These are phyloP conservation scores for Hyles lineata DNA, from an alignment of 2,888 invertebrate genomes.

Conservation along the genomic window DNA sequence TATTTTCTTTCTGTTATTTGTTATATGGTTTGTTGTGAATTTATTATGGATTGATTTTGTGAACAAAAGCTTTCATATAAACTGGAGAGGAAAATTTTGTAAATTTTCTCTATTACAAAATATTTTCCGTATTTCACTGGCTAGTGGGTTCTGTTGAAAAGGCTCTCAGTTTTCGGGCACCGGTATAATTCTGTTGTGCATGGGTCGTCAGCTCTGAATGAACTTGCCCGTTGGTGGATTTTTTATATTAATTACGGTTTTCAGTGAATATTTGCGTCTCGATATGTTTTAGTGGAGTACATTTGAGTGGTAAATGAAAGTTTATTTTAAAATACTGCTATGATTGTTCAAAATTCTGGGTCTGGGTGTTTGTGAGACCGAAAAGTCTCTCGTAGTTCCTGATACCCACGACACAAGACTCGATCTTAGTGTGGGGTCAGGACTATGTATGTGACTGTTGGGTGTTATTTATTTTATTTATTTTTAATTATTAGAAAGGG, in stretches of 20 bases:
- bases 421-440: too few relatives aligned
- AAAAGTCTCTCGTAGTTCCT: too few relatives aligned
- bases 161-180: slow-evolving; percentile 35
- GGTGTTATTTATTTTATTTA: too few relatives aligned
- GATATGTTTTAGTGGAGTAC: too few relatives aligned
- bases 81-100: background rate
- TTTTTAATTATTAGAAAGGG: too few relatives aligned
- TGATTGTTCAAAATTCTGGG: too few relatives aligned
- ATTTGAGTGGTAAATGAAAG: too few relatives aligned
- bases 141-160: slow-evolving; percentile 29
- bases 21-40: background rate
- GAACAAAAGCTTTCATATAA: background rate
- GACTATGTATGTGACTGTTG: too few relatives aligned
- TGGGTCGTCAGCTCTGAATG: slow-evolving; percentile 42
- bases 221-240: slow-evolving; percentile 33
- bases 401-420: too few relatives aligned
- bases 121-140: slow-evolving; percentile 6
- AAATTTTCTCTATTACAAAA: background rate
- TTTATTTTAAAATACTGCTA: too few relatives aligned
- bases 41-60: background rate
- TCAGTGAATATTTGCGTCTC: background rate
- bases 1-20: slow-evolving; percentile 13
- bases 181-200: slow-evolving; percentile 39
- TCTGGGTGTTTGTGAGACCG: too few relatives aligned
- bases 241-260: slow-evolving; percentile 11